Evolutionary conservation across 2,113 vertebrate genomes (phyloP).

Genomic region (Cebidichthys violaceus): DNA sequence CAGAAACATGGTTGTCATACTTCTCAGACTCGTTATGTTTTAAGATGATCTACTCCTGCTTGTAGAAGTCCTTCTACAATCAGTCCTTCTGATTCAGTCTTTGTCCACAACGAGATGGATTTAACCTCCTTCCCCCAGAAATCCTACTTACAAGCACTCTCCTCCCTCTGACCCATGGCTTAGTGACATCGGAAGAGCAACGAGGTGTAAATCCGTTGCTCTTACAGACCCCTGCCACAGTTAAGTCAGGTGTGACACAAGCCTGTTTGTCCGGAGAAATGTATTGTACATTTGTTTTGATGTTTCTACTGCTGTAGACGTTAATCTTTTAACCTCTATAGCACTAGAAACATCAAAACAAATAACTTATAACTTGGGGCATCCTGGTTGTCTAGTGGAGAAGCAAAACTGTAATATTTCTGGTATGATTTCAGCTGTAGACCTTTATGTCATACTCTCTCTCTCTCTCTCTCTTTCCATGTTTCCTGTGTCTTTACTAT

Average conservation of each 20-base stretch:
- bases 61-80: too few species aligned
- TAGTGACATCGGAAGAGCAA: slow-evolving; percentile 64
- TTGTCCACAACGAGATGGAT: slow-evolving; percentile 59
- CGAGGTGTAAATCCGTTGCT: slow-evolving; percentile 71
- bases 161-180: slow-evolving; percentile 54
- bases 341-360: background rate
- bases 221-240: slow-evolving; percentile 43
- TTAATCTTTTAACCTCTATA: background rate
- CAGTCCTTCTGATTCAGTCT: slow-evolving; percentile 52
- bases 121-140: slow-evolving; percentile 64
- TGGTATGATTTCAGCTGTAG: background rate
- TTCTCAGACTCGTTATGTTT: slow-evolving; percentile 15
- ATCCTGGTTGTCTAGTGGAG: background rate
- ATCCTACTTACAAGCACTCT: slow-evolving; percentile 56
- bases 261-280: slow-evolving; percentile 27
- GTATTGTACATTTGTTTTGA: slow-evolving; percentile 16
- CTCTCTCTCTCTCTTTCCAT: background rate
- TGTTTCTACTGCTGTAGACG: background rate
- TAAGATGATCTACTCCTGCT: slow-evolving; percentile 20
- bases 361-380: background rate
- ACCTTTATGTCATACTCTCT: background rate
- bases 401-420: background rate
- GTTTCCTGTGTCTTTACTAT: background rate
- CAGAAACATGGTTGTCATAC: background rate
- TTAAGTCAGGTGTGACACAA: slow-evolving; percentile 60